These are phyloP conservation scores for Drosophila kurseongensis DNA, from an alignment of 1,140 invertebrate species.

Conservation along the genomic window DNA sequence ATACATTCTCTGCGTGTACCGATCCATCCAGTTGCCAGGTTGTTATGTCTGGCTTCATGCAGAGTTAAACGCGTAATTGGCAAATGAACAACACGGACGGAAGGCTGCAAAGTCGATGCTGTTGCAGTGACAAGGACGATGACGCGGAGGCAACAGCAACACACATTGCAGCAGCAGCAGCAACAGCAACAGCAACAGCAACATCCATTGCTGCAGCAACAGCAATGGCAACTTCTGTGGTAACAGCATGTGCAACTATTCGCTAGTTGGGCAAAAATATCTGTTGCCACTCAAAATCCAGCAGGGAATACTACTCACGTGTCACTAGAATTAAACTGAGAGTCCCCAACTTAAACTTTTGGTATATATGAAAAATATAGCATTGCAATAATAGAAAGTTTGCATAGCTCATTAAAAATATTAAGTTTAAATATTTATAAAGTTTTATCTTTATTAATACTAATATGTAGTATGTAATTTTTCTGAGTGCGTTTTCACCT, in stretches of 20 bases:
- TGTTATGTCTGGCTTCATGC: slow-evolving; percentile 36
- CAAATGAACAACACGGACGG: slow-evolving; percentile 57
- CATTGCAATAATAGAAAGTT: no score
- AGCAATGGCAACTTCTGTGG: slow-evolving; percentile 1
- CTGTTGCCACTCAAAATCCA: slow-evolving; percentile 30
- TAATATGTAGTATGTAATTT: background rate
- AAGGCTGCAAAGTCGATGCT: slow-evolving; percentile 8
- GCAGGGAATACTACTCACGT: slow-evolving; percentile 18
- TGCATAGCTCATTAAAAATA: no score
- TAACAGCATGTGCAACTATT: slow-evolving; percentile 16
- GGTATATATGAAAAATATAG: background rate
- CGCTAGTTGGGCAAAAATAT: slow-evolving; percentile 23
- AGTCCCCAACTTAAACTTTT: background rate
- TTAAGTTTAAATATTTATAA: no score
- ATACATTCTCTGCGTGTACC: slow-evolving; percentile 9
- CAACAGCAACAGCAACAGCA: slow-evolving; percentile 7
- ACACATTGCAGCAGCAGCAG: slow-evolving; percentile 3
- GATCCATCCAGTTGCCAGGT: slow-evolving; percentile 19
- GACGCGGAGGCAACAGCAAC: slow-evolving; percentile 39
- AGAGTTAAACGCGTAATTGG: slow-evolving; percentile 63
- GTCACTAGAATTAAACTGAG: slow-evolving; percentile 1
- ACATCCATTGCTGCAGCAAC: slow-evolving; percentile 7
- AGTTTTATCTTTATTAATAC: no score
- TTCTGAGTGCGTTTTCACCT: slow-evolving; percentile 1
- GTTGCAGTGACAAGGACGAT: slow-evolving; percentile 41